Percentiles rank a stretch among this genome's conserved stretches.
Evolutionary conservation across 2,113 vertebrate species (phyloP).

Genomic region (Falco punctatus): DNA sequence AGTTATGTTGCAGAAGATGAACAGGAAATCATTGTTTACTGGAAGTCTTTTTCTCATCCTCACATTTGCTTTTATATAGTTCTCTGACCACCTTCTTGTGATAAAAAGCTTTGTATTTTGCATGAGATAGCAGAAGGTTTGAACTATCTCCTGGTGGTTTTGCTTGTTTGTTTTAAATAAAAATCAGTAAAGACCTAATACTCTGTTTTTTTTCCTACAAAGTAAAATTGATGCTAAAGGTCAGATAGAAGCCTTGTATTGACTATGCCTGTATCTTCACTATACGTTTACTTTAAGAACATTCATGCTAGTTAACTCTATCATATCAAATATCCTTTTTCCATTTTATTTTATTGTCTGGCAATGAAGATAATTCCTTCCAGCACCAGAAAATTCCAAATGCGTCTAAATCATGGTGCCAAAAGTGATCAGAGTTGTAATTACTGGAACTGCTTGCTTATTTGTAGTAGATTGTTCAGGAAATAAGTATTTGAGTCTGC

Average conservation of each 20-base stretch:
- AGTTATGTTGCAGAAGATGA: fast-evolving
- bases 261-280: background rate
- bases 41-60: background rate
- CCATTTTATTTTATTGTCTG: background rate
- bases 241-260: background rate
- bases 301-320: background rate
- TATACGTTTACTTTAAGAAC: background rate
- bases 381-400: background rate
- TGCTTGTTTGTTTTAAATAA: background rate
- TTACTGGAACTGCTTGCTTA: background rate
- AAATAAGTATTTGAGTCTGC: background rate
- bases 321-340: background rate
- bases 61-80: background rate
- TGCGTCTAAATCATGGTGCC: background rate
- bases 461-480: background rate
- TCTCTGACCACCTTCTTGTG: background rate
- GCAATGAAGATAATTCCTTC: background rate
- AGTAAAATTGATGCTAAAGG: background rate
- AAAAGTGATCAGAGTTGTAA: background rate
- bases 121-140: background rate
- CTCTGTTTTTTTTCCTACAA: background rate
- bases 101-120: background rate
- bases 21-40: background rate
- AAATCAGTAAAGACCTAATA: background rate
- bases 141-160: background rate